Base-by-base conservation (phyloP, 2,888 invertebrate species). In the Cylindroiulus punctatus region DNA sequence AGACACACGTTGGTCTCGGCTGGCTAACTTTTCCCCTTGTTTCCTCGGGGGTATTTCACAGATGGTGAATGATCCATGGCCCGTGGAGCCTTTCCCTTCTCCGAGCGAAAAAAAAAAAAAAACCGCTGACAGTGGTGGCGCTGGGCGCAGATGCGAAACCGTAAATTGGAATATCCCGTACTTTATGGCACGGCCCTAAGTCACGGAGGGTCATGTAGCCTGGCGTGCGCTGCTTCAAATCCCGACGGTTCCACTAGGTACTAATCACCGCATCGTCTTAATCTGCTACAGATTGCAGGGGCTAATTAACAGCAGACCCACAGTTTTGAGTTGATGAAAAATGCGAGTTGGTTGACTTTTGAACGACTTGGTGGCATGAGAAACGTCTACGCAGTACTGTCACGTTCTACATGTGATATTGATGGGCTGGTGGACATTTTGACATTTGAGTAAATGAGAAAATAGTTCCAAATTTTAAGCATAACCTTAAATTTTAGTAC, bases 41-140 rank as follows among this genome's bases (percentile, higher is more conserved):
- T 52, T 47, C 84, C 84, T 84, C 32, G 81, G 65, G 85, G 85
- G 81, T 85, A 85, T 85, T 85, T 85, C 85, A 85, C 85, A 85
- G 85, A 85, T 85, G 85, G 85, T 85, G 81, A 81, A 65, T 81
- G 85, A 85, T 85, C 85, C 85, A 40, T 85, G 44, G 44, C 81
- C 85, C 76, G 52, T 57, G 47, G 84, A 32, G 42, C 83, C 26
- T 83, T 44, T 42, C 83, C 40, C 83, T 83, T 17, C 40, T 83
- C 42, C 40, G 40, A 40, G 42, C 83, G 12, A 19, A 40, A 40
- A 19, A 36, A 26, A 81, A 26, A 83, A 82, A 82, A 65, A 65
- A 65, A 65, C 10, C 65, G 26, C 26, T 57, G 57, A 57, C 22
- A 22, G 57, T 57, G n/a, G 22, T 65, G 65, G 65, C 22, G 65